These are phyloP conservation scores for Anthopleura sola DNA, from an alignment of 64 coral and sea anemone genomes.

Conservation along the genomic window DNA sequence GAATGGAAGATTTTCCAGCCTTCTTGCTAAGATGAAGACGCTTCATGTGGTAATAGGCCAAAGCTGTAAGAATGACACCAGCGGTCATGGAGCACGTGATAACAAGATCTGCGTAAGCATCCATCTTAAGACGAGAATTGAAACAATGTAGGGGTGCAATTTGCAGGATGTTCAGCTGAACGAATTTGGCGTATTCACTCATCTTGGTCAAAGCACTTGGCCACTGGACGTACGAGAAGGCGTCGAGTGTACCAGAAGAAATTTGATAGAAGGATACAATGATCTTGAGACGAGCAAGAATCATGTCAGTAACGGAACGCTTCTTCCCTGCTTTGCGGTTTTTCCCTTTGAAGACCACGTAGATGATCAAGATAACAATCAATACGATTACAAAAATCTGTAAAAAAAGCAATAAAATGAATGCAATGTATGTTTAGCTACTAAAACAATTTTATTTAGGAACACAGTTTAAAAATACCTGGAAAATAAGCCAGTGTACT, in stretches of 20 bases:
- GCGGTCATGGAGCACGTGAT: slow-evolving; percentile 47
- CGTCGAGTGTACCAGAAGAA: slow-evolving; percentile 16
- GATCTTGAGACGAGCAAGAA: no score
- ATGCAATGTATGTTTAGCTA: no score
- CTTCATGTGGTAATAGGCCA: slow-evolving; percentile 39
- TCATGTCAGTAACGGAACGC: no score
- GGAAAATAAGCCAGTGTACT: slow-evolving; percentile 31
- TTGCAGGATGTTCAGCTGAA: slow-evolving; percentile 53
- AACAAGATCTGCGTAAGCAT: slow-evolving; percentile 11
- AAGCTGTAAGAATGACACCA: slow-evolving; percentile 13
- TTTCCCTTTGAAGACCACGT: no score
- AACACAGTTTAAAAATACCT: background rate
- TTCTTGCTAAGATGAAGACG: slow-evolving; percentile 9
- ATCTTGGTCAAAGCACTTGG: slow-evolving; percentile 22
- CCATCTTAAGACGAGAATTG: slow-evolving; percentile 16
- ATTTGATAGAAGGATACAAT: no score
- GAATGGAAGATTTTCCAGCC: no score
- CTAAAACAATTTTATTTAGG: no score
- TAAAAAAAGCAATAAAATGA: slow-evolving; percentile 19
- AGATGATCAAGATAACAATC: no score
- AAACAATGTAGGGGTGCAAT: slow-evolving; percentile 48
- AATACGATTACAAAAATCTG: no score
- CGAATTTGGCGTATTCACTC: slow-evolving; percentile 28
- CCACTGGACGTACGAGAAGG: slow-evolving; percentile 50
- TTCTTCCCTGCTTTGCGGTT: no score